Conservation (phyloP, 2,113 vertebrate genomes). For the Dipodomys ordii region DNA sequence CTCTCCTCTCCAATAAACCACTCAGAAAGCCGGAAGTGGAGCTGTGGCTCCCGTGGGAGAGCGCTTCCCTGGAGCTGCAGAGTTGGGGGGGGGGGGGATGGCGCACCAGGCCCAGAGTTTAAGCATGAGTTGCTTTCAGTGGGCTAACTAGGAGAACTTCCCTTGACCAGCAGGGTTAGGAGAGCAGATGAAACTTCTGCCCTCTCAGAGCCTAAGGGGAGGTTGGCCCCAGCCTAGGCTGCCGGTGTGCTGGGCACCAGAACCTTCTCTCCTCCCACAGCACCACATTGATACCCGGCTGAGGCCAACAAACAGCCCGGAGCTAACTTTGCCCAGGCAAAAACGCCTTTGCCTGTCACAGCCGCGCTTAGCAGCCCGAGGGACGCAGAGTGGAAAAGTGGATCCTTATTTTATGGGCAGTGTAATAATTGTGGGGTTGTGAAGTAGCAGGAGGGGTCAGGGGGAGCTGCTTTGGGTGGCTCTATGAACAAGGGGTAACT, state of each 20-base stretch:
- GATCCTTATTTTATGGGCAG: neutral
- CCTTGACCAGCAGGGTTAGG: neutral
- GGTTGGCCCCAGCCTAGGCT: neutral
- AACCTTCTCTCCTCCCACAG: neutral
- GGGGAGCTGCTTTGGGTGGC: neutral
- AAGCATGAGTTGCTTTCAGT: neutral
- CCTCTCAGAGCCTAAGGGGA: neutral
- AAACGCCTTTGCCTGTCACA: neutral
- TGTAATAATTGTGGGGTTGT: neutral
- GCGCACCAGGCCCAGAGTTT: too few relatives aligned
- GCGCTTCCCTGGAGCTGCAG: too few relatives aligned
- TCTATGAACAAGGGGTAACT: neutral
- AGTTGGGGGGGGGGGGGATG: too few relatives aligned
- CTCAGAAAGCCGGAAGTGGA: too few relatives aligned
- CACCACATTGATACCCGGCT: neutral
- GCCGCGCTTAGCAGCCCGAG: neutral
- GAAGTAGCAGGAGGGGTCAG: neutral
- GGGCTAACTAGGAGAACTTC: neutral
- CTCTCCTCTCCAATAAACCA: too few relatives aligned
- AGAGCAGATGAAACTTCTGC: neutral
- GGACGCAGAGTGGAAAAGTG: neutral
- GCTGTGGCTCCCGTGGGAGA: too few relatives aligned
- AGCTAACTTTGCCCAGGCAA: neutral
- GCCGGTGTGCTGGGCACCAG: neutral
- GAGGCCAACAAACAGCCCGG: neutral